Evolutionary conservation across 2,113 vertebrate species (phyloP).

Genomic region (Etheostoma spectabile): DNA sequence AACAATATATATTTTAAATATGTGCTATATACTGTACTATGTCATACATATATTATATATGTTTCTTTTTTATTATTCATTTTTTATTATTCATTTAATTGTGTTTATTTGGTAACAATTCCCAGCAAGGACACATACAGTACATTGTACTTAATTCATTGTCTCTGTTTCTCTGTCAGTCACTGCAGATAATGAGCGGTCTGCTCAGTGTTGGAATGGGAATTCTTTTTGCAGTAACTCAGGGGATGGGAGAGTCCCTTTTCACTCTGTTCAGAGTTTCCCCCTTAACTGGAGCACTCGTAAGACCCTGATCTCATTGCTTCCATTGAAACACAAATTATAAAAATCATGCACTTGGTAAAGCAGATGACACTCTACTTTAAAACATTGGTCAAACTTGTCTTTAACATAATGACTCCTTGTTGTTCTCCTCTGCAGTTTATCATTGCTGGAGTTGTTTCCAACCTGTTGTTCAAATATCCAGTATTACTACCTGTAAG

Average conservation of each 20-base stretch:
- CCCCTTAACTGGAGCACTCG: slow-evolving; percentile 75
- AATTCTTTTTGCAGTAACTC: slow-evolving; percentile 64
- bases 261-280: slow-evolving; percentile 79
- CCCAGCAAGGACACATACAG: background rate
- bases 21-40: too few species aligned
- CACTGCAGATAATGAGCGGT: slow-evolving; percentile 76
- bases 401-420: background rate
- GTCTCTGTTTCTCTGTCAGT: slow-evolving; percentile 53
- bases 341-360: background rate
- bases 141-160: background rate
- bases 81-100: background rate
- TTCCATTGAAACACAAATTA: background rate
- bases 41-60: background rate
- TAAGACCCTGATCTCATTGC: slow-evolving; percentile 46
- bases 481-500: slow-evolving; percentile 76
- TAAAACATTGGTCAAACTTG: background rate
- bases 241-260: rapidly evolving
- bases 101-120: background rate
- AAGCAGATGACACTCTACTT: background rate
- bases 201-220: slow-evolving; percentile 78
- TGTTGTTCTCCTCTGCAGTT: slow-evolving; percentile 67
- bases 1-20: background rate
- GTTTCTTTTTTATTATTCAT: background rate
- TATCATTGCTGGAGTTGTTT: slow-evolving; percentile 72
- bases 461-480: slow-evolving; percentile 74